phyloP scores from a whole-genome alignment of 2,113 vertebrate genomes.

The Coreoperca whiteheadi region DNA sequence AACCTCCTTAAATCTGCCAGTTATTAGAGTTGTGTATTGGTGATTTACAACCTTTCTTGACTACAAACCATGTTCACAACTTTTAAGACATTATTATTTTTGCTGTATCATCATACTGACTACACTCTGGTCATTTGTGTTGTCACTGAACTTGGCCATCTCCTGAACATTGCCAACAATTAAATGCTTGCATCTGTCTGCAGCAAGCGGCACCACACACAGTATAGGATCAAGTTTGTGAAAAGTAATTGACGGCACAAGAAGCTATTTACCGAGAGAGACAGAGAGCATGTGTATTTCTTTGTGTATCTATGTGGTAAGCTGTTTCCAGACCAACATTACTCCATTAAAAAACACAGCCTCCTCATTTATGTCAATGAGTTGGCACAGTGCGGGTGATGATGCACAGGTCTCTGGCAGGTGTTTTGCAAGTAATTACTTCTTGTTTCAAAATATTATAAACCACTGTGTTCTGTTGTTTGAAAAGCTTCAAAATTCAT shows the following conservation, averaged over 20 bases:
- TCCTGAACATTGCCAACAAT: background rate
- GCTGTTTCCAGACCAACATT: constrained; percentile 7
- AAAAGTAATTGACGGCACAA: constrained; percentile 1
- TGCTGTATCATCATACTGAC: background rate
- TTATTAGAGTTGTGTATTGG: background rate
- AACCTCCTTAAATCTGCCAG: constrained; percentile 9
- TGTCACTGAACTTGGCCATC: background rate
- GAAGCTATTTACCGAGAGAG: background rate
- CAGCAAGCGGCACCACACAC: background rate
- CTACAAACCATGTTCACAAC: background rate
- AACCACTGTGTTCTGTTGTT: background rate
- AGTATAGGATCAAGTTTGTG: background rate
- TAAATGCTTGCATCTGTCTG: background rate
- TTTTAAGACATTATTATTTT: background rate
- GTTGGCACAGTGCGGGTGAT: background rate
- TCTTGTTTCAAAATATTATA: background rate
- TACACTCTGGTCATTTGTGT: background rate
- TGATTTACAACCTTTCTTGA: constrained; percentile 1
- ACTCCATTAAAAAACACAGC: constrained; percentile 13
- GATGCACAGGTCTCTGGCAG: constrained; percentile 1
- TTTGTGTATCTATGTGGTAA: background rate
- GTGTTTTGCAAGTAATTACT: constrained; percentile 6
- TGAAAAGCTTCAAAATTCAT: background rate
- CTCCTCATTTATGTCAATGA: constrained; percentile 1
- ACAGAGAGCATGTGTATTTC: background rate